Percentiles rank a stretch among this genome's conserved stretches.
These are phyloP conservation scores for Gadus macrocephalus DNA, from an alignment of 2,113 vertebrate species.

Conservation along the genomic window DNA sequence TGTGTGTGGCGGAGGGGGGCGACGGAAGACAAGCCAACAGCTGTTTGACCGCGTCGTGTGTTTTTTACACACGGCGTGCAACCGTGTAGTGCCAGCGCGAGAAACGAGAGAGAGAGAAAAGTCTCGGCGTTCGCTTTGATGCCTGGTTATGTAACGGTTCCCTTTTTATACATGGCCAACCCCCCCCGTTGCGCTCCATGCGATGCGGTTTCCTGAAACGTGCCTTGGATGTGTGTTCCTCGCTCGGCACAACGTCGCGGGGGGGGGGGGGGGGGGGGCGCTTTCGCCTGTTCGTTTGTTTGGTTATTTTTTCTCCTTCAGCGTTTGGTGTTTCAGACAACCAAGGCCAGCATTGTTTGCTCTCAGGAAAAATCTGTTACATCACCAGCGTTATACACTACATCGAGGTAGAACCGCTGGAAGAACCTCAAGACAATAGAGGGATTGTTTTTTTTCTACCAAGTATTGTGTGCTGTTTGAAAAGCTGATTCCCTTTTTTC, in stretches of 20 bases:
- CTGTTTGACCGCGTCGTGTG: no score
- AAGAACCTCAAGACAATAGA: conserved; percentile 18
- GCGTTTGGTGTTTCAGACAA: conserved; percentile 3
- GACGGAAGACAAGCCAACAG: no score
- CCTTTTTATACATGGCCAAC: neutral
- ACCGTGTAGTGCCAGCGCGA: no score
- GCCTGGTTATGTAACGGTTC: no score
- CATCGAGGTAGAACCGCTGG: conserved; percentile 9
- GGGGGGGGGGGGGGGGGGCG: no score
- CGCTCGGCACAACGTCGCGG: neutral
- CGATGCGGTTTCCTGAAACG: neutral
- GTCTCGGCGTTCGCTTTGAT: no score
- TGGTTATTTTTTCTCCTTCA: neutral
- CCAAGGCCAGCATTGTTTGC: conserved; percentile 24
- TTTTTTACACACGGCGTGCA: no score
- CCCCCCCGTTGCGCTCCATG: no score
- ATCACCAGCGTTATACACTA: conserved; percentile 29
- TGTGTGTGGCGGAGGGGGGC: no score
- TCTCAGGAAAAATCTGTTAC: conserved; percentile 60
- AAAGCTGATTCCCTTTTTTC: no score
- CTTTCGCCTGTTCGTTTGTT: conserved; percentile 13
- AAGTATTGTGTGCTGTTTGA: conserved; percentile 1
- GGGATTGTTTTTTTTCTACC: conserved; percentile 14
- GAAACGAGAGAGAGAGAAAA: no score
- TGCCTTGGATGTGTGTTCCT: conserved; percentile 23